A percentile compares a stretch with the other conserved stretches of the same genome.
Conservation (phyloP, 1,140 invertebrate species). For the Carposina sasakii region DNA sequence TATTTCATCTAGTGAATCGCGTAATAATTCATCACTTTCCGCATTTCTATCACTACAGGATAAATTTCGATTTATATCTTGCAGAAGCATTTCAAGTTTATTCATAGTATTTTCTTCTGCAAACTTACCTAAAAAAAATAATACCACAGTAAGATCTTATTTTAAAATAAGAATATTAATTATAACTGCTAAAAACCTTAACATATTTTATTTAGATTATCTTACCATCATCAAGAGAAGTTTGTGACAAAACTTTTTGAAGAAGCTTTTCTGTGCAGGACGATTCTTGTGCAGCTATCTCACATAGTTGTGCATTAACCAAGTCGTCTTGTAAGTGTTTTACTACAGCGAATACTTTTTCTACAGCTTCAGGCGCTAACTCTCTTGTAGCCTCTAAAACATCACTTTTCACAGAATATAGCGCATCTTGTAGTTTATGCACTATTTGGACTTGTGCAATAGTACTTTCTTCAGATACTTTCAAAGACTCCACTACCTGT, state of each 20-base stretch:
- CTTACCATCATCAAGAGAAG: too few relatives aligned
- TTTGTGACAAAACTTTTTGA: too few relatives aligned
- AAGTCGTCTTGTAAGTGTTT: slow-evolving; percentile 27
- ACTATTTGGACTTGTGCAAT: slow-evolving; percentile 9
- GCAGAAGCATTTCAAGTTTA: slow-evolving; percentile 35
- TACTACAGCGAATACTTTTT: slow-evolving; percentile 19
- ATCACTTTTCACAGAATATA: slow-evolving; percentile 11
- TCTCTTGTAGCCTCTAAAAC: slow-evolving; percentile 18
- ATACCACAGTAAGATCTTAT: too few relatives aligned
- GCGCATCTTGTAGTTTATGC: slow-evolving; percentile 14
- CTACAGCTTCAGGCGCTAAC: slow-evolving; percentile 13
- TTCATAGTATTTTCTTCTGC: slow-evolving; percentile 31
- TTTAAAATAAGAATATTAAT: slow-evolving; percentile 1
- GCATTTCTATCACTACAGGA: slow-evolving; percentile 15
- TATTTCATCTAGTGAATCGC: slow-evolving; percentile 55
- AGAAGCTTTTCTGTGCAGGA: too few relatives aligned
- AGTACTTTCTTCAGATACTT: not conserved
- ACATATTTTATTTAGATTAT: too few relatives aligned
- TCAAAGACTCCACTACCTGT: too few relatives aligned
- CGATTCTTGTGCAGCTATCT: too few relatives aligned
- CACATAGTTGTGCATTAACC: too few relatives aligned
- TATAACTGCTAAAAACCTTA: too few relatives aligned
- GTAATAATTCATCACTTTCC: slow-evolving; percentile 38
- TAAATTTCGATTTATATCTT: slow-evolving; percentile 37
- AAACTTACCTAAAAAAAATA: slow-evolving; percentile 14